Base-by-base conservation (phyloP, 2,888 invertebrate genomes). In the Dendrolimus pini region DNA sequence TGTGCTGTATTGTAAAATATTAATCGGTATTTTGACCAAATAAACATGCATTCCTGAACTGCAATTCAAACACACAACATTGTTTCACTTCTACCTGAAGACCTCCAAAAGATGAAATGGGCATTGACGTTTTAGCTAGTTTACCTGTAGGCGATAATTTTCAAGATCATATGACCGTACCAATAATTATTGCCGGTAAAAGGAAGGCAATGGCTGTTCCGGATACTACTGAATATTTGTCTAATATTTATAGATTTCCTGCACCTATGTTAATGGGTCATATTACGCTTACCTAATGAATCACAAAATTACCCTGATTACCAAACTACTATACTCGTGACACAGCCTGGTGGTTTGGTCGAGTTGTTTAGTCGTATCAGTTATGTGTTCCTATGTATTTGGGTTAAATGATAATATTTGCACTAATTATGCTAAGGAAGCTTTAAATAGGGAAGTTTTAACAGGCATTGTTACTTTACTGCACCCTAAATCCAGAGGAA, bases 131-230 rank as follows among this genome's bases (percentile, higher is more conserved):
- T 0, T n/a, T 75, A 10, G 42, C 74, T 3, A 61, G 82, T 63
- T 74, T 70, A 2, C 75, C 76, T 7, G 81, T 85, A 1, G 85
- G 85, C 0, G 60, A 68, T 55, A 81, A 83, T 59, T 65, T 83
- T 42, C 79, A 80, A 64, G 81, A 85, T 58, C 85, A 85, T 54
- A 74, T 55, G 14, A 1, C 14, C 14, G 14, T 14, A 14, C 1
- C 14, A 14, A 14, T 14, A 1, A 14, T 1, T 14, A 14, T 14
- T 1, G 14, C 14, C 14, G 14, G 14, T 1, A 1, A 14, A 14
- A 14, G 14, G 1, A 14, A 14, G 14, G 1, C 14, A 1, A 14
- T 14, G 14, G 14, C 1, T 14, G 14, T 14, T 14, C 14, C 14
- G 1, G 14, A 14, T 14, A 14, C 14, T 14, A 30, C 65, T 2